Base-by-base conservation (phyloP, 2,888 invertebrate species). In the Andricus curvator region DNA sequence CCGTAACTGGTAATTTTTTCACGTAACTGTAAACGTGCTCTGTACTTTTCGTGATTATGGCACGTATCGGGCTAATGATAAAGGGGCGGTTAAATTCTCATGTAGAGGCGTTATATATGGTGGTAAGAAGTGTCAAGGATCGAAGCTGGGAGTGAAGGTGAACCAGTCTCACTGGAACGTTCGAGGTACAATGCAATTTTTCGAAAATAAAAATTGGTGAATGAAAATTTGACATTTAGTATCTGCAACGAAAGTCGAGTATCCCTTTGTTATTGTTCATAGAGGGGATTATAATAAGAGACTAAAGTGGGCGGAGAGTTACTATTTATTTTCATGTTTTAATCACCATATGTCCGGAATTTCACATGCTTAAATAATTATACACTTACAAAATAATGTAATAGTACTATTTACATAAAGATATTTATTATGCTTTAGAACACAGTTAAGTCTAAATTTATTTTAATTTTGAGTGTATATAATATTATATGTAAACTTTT, bases 51-150 rank as follows among this genome's bases (percentile, higher is more conserved):
- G 56, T 56, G 56, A 51, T 74, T 74, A 74, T 37, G 33, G 51
- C 56, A 56, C 29, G 74, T 74, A 29, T 74, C 56, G 37, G 51
- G 11, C 74, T 74, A 74, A 74, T 74, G 33, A 74, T 74, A 60
- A 51, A 74, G 74, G 29, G 56, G 51, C 33, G 56, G 56, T 56
- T 74, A 74, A 56, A 56, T 56, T 74, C 56, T 22, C 51, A 51
- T 56, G 37, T 56, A 56, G 56, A 74, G 74, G 74, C 74, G 56
- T 74, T 74, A 56, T 56, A 29, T 48, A 11, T 17, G 17, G 56
- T 37, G n/a, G 74, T 33, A 74, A 37, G 74, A 74, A 74, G 74
- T 74, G 74, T 74, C 74, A 74, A 74, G 74, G 74, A 74, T 51
- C 56, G n/a, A 60, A 74, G 56, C 74, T 60, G 74, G 37, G 56